Evolutionary conservation across 1,140 invertebrate species (phyloP), one percentile per base, ranked within the genome.

Genomic region (Drosophila paulistorum): DNA sequence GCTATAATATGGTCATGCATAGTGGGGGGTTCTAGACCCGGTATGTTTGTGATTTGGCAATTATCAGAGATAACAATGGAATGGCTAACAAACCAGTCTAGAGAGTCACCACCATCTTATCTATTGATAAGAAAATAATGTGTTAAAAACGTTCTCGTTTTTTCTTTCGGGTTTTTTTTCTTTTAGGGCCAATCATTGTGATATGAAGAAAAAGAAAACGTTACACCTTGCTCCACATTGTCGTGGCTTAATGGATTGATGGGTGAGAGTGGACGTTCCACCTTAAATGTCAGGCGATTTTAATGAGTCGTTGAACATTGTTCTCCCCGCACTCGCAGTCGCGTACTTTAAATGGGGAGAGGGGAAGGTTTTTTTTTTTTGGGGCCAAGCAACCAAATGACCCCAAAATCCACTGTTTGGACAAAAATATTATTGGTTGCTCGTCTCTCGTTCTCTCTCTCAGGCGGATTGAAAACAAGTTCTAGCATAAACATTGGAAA

Each of bases 281-380:
- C 71, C 72, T 74, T 62, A 41, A 51, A 35, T 51, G 74, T 77
- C 74, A 77, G 74, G 74, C 74, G 73, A 77, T 77, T 55, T 60
- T 41, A 67, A 65, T 70, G 63, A 45, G 39, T 35, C 51, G n/a
- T 37, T 51, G 59, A 60, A 59, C 65, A 69, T 59, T 10, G 72
- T 37, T 59, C 74, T 65, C 59, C 65, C 73, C 65, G 69, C 48
- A 45, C 42, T 70, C 42, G 37, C 26, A 41, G 26, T 35, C 48
- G 45, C 48, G 45, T 20, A 58, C 14, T 20, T 11, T 9, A 9
- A 7, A 11, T 7, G 37, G 37, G 37, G 3, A 6, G 30, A 30
- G 30, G 30, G 6, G 6, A 30, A 3, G 30, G 30, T 6, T 30
- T 0, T 0, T 7, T 30, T 6, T 30, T 0, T 11, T 39, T 37